Percentiles rank a stretch among this genome's conserved stretches.
Conservation (phyloP, 2,113 vertebrate species). For the Daubentonia madagascariensis region DNA sequence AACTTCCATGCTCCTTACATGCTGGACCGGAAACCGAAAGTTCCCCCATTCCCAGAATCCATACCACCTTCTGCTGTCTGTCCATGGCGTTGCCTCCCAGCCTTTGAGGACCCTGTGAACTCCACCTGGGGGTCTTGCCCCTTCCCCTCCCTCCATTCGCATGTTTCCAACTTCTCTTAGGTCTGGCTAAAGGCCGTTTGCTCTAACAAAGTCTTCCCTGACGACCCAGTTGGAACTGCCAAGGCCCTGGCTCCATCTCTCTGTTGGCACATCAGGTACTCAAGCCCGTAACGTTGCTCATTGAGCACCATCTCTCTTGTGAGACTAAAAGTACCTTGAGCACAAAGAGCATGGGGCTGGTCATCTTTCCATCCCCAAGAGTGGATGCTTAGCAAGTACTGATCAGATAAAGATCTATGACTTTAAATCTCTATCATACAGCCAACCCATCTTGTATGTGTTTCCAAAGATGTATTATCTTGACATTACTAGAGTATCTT, state of each 20-base stretch:
- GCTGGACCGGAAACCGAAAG: background rate
- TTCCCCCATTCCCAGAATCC: background rate
- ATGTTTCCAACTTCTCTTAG: background rate
- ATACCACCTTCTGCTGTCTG: fast-evolving
- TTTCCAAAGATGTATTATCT: background rate
- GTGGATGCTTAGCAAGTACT: background rate
- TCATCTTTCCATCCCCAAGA: background rate
- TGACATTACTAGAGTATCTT: background rate
- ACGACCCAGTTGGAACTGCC: too few species aligned
- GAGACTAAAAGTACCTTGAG: too few species aligned
- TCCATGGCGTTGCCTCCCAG: background rate
- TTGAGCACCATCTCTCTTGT: background rate
- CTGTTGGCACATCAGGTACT: fast-evolving
- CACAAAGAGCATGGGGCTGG: too few species aligned
- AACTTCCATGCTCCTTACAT: fast-evolving
- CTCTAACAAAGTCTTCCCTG: background rate
- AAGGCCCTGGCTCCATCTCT: background rate
- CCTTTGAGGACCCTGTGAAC: too few species aligned
- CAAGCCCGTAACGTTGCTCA: fast-evolving
- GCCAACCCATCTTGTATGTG: background rate
- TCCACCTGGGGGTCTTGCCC: background rate
- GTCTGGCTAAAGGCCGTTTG: background rate
- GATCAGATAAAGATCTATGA: background rate
- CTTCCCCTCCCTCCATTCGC: background rate
- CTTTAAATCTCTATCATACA: too few species aligned